These are phyloP conservation scores for Neoascia interrupta DNA, from an alignment of 2,888 invertebrate species.

Conservation along the genomic window DNA sequence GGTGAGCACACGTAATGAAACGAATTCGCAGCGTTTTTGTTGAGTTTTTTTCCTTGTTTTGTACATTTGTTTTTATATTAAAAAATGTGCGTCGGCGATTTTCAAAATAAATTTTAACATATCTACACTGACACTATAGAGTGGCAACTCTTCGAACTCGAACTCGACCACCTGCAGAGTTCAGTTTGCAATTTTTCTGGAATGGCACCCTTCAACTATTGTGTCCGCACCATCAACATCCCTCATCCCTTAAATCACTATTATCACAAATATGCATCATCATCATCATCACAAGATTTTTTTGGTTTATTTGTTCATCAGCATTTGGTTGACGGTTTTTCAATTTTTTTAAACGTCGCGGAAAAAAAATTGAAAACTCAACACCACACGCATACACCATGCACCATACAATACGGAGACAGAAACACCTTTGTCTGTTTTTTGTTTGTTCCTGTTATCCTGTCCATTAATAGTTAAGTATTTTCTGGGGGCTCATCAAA, in stretches of 20 bases:
- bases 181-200: constrained; percentile 22
- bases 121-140: constrained; percentile 18
- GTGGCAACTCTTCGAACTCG: constrained; percentile 26
- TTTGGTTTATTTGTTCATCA: constrained; percentile 2
- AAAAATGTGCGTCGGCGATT: constrained; percentile 46
- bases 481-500: constrained; percentile 46
- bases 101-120: neutral
- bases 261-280: constrained; percentile 59
- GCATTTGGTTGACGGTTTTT: constrained; percentile 44
- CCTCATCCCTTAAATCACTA: constrained; percentile 60
- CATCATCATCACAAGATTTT: constrained; percentile 1
- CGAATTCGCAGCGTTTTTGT: neutral
- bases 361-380: constrained; percentile 61
- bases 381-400: constrained; percentile 8
- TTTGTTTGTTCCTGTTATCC: too few species aligned
- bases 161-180: constrained; percentile 2
- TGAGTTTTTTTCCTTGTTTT: constrained; percentile 10
- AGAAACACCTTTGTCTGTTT: too few species aligned
- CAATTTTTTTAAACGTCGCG: constrained; percentile 55
- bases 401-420: neutral
- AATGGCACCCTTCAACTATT: constrained; percentile 3
- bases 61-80: constrained; percentile 54
- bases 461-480: constrained; percentile 34
- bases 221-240: neutral
- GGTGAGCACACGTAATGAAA: constrained; percentile 32